These are phyloP conservation scores for Pachypsylla venusta DNA, from an alignment of 1,140 invertebrate species.

Conservation along the genomic window DNA sequence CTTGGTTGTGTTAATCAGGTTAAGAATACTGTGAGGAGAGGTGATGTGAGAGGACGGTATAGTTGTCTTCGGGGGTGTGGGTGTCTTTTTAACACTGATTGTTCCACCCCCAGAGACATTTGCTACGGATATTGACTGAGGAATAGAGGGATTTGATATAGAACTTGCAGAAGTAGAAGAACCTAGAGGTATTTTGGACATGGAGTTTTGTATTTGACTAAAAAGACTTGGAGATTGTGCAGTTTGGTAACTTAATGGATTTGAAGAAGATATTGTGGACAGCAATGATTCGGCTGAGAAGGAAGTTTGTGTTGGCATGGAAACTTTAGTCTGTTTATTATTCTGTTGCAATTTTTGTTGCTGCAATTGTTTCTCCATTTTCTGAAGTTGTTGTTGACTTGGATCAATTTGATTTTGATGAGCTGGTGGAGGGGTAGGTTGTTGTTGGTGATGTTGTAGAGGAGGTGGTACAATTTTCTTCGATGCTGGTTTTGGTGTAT, in stretches of 20 bases:
- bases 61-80: neutral
- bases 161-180: neutral
- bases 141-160: neutral
- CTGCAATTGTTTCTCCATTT: too few species aligned
- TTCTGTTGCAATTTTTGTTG: too few species aligned
- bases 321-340: too few species aligned
- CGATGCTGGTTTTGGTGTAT: neutral
- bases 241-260: too few species aligned
- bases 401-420: too few species aligned
- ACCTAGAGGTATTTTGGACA: neutral
- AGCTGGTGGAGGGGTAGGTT: neutral
- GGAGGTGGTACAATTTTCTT: neutral
- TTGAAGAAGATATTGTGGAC: too few species aligned
- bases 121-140: neutral
- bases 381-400: too few species aligned
- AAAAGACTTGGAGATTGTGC: neutral
- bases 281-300: too few species aligned
- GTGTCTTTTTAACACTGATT: neutral
- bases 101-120: too few species aligned
- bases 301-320: too few species aligned
- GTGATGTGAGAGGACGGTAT: neutral
- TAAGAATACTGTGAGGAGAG: neutral
- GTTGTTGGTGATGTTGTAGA: neutral
- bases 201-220: conserved; percentile 6
- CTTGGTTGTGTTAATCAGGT: conserved; percentile 6